Base-by-base conservation (phyloP, 2,797 vertebrate genomes). In the Chaenodraco wilsoni region DNA sequence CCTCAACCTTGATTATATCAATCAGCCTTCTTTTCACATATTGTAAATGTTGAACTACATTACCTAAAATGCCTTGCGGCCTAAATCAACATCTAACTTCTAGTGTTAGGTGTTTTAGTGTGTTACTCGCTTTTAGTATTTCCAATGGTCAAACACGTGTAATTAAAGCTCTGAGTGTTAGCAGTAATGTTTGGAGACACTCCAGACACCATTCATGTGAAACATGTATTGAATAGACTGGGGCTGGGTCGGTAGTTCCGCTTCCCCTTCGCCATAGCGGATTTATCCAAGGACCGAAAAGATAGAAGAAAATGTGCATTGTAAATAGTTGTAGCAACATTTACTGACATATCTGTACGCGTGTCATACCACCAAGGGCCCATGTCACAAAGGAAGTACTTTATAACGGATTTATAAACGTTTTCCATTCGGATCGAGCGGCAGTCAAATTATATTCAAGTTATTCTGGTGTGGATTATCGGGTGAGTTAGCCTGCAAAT, bases 241-340 rank as follows among this genome's bases (percentile, higher is more conserved):
- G 88, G 91, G 92, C 78, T 91, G 91, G 90, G 93, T 92, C 91
- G 69, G 44, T 86, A 91, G 91, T 94, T 94, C 94, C 92, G 94
- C 85, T 94, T 94, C 92, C 91, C 89, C 85, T 89, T 81, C 92
- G 91, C 92, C 92, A 89, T 91, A 92, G 87, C 86, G 88, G 90
- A 88, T 81, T 90, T 51, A 83, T 88, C 87, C 88, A 50, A 81
- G 84, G 88, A 82, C 83, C 86, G 79, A 81, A 57, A 79, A 91
- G 72, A 85, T 64, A 72, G 69, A 83, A 76, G 85, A 84, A 88
- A 89, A 92, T 82, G 88, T 82, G 44, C 77, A 73, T 69, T 93
- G 87, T 90, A 92, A 85, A 92, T 91, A 88, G 78, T 84, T 62
- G 52, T 33, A 67, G 48, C 72, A 54, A n/a, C 23, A 11, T 60